A percentile compares a stretch with the other conserved stretches of the same genome.
phyloP scores from a whole-genome alignment of 2,888 invertebrate genomes.

The Diarsia mendica region DNA sequence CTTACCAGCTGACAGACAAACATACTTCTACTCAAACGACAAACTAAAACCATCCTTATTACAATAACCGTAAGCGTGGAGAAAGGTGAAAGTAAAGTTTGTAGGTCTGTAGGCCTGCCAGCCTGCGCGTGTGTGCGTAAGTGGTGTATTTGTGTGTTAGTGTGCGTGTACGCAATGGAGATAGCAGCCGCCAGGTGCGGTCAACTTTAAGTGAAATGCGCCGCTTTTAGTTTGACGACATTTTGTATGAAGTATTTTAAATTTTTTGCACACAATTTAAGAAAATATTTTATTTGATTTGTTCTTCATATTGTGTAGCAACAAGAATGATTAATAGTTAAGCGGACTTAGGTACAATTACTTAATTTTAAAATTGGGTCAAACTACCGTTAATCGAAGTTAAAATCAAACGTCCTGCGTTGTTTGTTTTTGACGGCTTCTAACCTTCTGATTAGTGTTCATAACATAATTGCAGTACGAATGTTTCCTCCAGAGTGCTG shows the following conservation, averaged over 20 bases:
- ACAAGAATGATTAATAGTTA: background rate
- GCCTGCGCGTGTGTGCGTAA: conserved; percentile 76
- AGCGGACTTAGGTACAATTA: conserved; percentile 7
- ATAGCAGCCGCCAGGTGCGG: conserved; percentile 81
- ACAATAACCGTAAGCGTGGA: conserved; percentile 64
- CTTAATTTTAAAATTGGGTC: conserved; percentile 50
- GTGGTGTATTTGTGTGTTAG: conserved; percentile 68
- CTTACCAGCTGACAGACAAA: conserved; percentile 80
- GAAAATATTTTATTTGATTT: background rate
- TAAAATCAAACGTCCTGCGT: conserved; percentile 58
- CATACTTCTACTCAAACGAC: conserved; percentile 46
- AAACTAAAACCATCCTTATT: conserved; percentile 72
- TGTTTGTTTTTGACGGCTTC: conserved; percentile 49
- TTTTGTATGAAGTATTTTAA: conserved; percentile 4
- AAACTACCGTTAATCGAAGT: conserved; percentile 37
- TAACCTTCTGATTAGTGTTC: conserved; percentile 58
- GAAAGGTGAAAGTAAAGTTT: conserved; percentile 82
- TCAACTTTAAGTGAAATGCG: conserved; percentile 86
- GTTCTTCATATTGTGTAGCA: background rate
- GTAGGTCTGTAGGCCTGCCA: conserved; percentile 89
- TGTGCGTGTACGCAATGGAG: conserved; percentile 88
- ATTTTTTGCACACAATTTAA: background rate
- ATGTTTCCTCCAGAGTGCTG: conserved; percentile 58
- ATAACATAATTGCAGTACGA: conserved; percentile 58
- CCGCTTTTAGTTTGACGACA: conserved; percentile 67